These are phyloP conservation scores for Prosapia bicincta DNA, from an alignment of 2,888 invertebrate genomes.

Conservation along the genomic window DNA sequence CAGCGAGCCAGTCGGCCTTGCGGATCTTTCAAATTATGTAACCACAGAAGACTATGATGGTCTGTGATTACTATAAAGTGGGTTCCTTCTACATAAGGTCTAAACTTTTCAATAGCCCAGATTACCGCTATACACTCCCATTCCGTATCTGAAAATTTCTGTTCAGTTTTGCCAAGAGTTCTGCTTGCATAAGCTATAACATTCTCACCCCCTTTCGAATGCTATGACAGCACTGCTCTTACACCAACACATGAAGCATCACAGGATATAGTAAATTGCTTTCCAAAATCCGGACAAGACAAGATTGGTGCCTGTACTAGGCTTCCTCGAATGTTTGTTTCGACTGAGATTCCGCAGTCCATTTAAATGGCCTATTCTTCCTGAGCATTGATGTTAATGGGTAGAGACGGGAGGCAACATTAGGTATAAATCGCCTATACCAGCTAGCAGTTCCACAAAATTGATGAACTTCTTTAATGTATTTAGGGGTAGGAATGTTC, in stretches of 20 bases:
- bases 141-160: slow-evolving; percentile 36
- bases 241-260: slow-evolving; percentile 33
- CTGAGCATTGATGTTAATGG: slow-evolving; percentile 5
- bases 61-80: slow-evolving; percentile 18
- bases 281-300: slow-evolving; percentile 31
- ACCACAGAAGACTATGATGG: slow-evolving; percentile 7
- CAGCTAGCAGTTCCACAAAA: slow-evolving; percentile 13
- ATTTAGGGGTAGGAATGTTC: slow-evolving; percentile 8
- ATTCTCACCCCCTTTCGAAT: slow-evolving; percentile 30
- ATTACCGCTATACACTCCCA: slow-evolving; percentile 38
- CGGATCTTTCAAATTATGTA: slow-evolving; percentile 34
- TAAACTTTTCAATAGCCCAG: slow-evolving; percentile 36
- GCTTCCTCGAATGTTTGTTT: background rate
- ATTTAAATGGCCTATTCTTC: background rate
- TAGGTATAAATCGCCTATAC: slow-evolving; percentile 10
- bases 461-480: slow-evolving; percentile 3
- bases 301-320: slow-evolving; percentile 30
- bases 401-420: slow-evolving; percentile 1
- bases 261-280: slow-evolving; percentile 27
- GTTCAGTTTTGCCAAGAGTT: slow-evolving; percentile 31
- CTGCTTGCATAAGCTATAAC: slow-evolving; percentile 39
- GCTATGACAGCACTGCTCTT: slow-evolving; percentile 34
- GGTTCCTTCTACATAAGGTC: slow-evolving; percentile 38
- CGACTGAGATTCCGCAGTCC: slow-evolving; percentile 8
- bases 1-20: slow-evolving; percentile 33